Evolutionary conservation across 2,797 vertebrate genomes (phyloP).

Genomic region (Dipus sagitta): DNA sequence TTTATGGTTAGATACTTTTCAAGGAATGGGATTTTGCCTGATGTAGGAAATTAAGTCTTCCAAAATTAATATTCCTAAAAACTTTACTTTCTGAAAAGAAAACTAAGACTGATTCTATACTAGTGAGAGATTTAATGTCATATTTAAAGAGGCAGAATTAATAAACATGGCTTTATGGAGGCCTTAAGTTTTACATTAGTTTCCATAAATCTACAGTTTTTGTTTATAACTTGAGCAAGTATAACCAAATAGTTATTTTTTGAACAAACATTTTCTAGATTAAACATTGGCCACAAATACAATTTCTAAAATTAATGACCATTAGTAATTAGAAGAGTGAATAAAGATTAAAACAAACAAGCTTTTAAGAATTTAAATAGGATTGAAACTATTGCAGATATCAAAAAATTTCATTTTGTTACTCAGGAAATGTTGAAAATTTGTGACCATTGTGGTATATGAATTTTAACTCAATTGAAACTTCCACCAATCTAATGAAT

Average conservation of each 20-base stretch:
- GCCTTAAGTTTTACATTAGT: slow-evolving; percentile 26
- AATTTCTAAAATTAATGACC: slow-evolving; percentile 15
- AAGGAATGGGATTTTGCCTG: not conserved
- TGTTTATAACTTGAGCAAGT: not conserved
- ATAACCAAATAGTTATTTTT: not conserved
- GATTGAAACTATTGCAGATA: not conserved
- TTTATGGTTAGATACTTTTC: not conserved
- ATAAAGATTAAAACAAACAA: not conserved
- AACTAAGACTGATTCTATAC: not conserved
- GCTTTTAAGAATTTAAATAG: not conserved
- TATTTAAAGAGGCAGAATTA: not conserved
- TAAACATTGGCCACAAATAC: not conserved
- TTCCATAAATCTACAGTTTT: not conserved
- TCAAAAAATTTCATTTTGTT: not conserved
- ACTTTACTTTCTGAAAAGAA: not conserved
- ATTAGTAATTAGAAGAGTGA: not conserved
- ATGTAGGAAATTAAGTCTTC: not conserved
- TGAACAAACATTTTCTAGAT: not conserved
- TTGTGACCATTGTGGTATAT: not conserved
- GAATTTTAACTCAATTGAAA: slow-evolving; percentile 46
- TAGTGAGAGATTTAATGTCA: not conserved
- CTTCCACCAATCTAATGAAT: not conserved
- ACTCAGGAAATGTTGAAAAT: not conserved
- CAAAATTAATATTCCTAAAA: slow-evolving; percentile 8
- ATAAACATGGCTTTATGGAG: not conserved